Base-by-base conservation (phyloP, 2,888 invertebrate species). In the Gerris lacustris region DNA sequence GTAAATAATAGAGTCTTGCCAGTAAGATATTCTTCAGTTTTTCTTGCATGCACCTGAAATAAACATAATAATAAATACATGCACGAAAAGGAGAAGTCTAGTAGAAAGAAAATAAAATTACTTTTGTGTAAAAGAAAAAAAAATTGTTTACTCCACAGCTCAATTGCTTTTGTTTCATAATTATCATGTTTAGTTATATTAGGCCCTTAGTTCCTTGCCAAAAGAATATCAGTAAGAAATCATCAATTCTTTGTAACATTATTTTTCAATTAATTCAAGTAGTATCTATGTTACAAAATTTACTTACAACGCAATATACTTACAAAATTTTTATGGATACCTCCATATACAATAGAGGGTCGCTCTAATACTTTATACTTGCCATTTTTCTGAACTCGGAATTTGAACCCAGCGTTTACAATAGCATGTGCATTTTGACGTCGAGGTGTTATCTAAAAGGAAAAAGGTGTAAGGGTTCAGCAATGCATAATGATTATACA, bases 351-450 rank as follows among this genome's bases (percentile, higher is more conserved):
- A 63, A 88, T 78, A 73, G 81, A 77, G 74, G 84, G 80, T 78
- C 82, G 82, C 17, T 84, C 83, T 44, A 82, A 80, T 2, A 89
- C 82, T 47, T 81, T 81, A 43, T 66, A 84, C 79, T 73, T 83
- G 78, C 72, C 82, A 18, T 71, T 72, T 67, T 76, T 75, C 67
- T 83, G 79, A 64, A 89, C 79, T 78, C 86, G 83, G 69, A 90
- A 83, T 6, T 87, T 79, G 76, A 91, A 89, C 0, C 86, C 90
- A 6, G 89, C 89, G 77, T 90, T 91, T 0, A 92, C 87, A 70
- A 87, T 85, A 0, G 90, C 90, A 76, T 90, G 89, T 0, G 90
- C 87, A 77, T 90, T 90, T 80, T 89, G 89, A 0, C 88, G 86
- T 71, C 90, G 82, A 0, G 88, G 88, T 85, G 88, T 88, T 68